These are phyloP conservation scores for Tragelaphus imberbis DNA, from an alignment of 2,113 vertebrate species.

Conservation along the genomic window DNA sequence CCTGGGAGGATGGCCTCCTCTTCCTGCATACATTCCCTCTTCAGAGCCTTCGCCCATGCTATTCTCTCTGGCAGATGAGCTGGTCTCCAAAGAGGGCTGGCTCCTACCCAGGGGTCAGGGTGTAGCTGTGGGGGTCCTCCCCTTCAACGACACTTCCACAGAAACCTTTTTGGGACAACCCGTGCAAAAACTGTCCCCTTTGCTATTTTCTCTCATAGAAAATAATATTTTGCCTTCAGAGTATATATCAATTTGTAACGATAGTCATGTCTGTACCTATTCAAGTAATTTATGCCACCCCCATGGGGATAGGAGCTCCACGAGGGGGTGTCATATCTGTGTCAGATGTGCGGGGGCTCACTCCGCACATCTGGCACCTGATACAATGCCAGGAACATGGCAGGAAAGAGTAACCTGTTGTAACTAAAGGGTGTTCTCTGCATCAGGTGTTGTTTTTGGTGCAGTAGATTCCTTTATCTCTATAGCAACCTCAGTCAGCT, in stretches of 20 bases:
- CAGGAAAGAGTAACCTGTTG: fast-evolving
- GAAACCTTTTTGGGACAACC: background rate
- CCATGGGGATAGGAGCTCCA: fast-evolving
- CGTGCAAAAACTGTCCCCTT: background rate
- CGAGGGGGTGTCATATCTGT: too few species aligned
- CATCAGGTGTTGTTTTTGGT: too few species aligned
- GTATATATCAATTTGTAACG: background rate
- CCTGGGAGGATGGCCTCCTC: background rate
- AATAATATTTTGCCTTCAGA: background rate
- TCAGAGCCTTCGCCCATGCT: background rate
- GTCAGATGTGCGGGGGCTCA: too few species aligned
- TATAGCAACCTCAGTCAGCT: background rate
- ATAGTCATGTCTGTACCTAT: background rate
- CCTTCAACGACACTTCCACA: background rate
- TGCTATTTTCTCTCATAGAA: background rate
- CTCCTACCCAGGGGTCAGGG: background rate
- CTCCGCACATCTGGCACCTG: background rate
- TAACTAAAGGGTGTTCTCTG: background rate
- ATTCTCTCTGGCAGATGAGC: background rate
- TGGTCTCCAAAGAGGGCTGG: background rate
- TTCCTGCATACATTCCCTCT: fast-evolving
- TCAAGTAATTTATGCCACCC: background rate
- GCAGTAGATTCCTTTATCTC: background rate
- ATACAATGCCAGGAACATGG: background rate
- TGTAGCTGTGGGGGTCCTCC: background rate